Evolutionary conservation across 2,888 invertebrate genomes (phyloP).

Genomic region (Drosophila mimetica): DNA sequence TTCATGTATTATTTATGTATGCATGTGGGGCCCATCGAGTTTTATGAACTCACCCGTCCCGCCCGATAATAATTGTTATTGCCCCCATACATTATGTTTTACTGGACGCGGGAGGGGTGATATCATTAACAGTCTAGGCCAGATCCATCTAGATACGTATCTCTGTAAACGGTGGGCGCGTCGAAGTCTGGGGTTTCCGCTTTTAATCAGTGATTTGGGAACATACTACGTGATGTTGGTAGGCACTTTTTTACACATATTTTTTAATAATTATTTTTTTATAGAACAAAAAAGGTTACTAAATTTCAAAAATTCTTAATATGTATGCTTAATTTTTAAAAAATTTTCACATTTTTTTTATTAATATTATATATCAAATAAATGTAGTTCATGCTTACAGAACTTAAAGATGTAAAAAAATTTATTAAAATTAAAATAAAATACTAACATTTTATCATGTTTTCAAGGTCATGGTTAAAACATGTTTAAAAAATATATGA

Average conservation of each 20-base stretch:
- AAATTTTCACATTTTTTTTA: background rate
- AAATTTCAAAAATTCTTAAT: too few species aligned
- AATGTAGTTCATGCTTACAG: too few species aligned
- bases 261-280: background rate
- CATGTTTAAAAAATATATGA: too few species aligned
- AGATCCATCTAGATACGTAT: conserved; percentile 26
- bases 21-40: conserved; percentile 46
- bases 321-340: too few species aligned
- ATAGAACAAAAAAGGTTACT: too few species aligned
- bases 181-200: conserved; percentile 29
- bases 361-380: too few species aligned
- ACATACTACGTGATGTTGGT: conserved; percentile 10
- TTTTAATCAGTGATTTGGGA: conserved; percentile 2
- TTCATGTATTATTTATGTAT: conserved; percentile 49
- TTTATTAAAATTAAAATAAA: too few species aligned
- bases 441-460: too few species aligned
- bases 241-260: background rate
- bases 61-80: conserved; percentile 58
- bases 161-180: conserved; percentile 17
- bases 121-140: conserved; percentile 35
- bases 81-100: conserved; percentile 20
- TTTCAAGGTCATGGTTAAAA: too few species aligned
- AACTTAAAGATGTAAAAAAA: too few species aligned
- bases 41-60: conserved; percentile 53
- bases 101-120: background rate